phyloP scores from a whole-genome alignment of 1,140 invertebrate species.

The Drepana arcuata region DNA sequence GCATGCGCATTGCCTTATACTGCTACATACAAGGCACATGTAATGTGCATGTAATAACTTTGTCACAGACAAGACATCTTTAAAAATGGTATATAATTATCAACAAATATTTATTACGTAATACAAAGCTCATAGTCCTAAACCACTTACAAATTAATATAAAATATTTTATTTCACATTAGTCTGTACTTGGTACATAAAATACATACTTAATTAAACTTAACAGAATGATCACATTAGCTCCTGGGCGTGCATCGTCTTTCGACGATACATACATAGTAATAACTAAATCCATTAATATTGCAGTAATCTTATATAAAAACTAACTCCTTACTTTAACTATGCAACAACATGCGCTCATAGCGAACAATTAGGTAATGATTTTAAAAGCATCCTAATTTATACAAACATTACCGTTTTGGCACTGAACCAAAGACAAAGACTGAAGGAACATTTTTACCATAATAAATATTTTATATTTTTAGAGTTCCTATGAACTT shows the following conservation, averaged over 20 bases:
- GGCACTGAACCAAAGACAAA: conserved; percentile 37
- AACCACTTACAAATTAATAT: conserved; percentile 9
- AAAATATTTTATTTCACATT: conserved; percentile 1
- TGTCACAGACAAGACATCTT: conserved; percentile 12
- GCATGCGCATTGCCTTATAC: too few relatives aligned
- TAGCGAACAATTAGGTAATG: conserved; percentile 31
- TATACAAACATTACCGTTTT: conserved; percentile 40
- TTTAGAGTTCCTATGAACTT: too few relatives aligned
- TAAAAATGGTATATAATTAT: conserved; percentile 5
- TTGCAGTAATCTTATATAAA: conserved; percentile 28
- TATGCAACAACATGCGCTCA: conserved; percentile 43
- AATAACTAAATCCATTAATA: conserved; percentile 43
- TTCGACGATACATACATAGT: conserved; percentile 25
- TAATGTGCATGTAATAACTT: too few relatives aligned
- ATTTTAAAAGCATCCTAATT: too few relatives aligned
- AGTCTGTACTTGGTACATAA: conserved; percentile 9
- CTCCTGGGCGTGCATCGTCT: conserved; percentile 31
- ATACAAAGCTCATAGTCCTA: conserved; percentile 4
- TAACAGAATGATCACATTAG: conserved; percentile 55
- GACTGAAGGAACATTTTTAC: conserved; percentile 19
- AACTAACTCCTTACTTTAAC: conserved; percentile 20
- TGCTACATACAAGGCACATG: conserved; percentile 11
- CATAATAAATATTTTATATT: too few relatives aligned
- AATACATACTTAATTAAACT: conserved; percentile 15
- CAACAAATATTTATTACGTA: conserved; percentile 4